Evolutionary conservation across 2,797 vertebrate species (phyloP).

Genomic region (Myripristis murdjan): DNA sequence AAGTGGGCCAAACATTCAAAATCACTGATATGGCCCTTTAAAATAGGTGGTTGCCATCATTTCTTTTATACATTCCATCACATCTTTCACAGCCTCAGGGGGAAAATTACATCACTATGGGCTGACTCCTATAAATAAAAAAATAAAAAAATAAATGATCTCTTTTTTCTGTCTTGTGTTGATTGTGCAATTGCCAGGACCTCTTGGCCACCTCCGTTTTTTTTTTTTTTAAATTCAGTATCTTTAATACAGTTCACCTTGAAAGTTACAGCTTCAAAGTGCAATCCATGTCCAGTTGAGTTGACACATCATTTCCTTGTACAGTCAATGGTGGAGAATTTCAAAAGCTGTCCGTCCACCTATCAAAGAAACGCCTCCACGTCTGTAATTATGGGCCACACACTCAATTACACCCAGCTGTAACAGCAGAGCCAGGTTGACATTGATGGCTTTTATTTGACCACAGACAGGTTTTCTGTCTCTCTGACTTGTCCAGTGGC

Average conservation of each 20-base stretch:
- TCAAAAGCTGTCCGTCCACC: constrained; percentile 59
- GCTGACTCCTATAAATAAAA: background rate
- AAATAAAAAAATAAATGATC: background rate
- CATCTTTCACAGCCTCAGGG: background rate
- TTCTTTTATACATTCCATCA: constrained; percentile 11
- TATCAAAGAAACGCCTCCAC: constrained; percentile 55
- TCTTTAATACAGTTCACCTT: background rate
- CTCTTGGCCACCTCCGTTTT: background rate
- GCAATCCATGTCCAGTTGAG: constrained; percentile 22
- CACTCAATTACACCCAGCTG: constrained; percentile 85
- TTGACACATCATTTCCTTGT: constrained; percentile 18
- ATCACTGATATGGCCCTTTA: no score
- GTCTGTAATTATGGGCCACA: constrained; percentile 83
- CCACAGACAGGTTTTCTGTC: constrained; percentile 84
- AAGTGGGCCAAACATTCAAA: no score
- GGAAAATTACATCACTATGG: background rate
- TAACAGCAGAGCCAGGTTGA: constrained; percentile 85
- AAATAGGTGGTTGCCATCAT: no score
- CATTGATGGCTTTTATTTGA: constrained; percentile 84
- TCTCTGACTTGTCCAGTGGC: constrained; percentile 87
- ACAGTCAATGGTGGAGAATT: constrained; percentile 38
- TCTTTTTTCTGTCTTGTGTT: background rate
- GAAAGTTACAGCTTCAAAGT: constrained; percentile 22
- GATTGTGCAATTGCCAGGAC: background rate
- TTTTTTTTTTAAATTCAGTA: background rate